Percentiles rank a stretch among this genome's conserved stretches.
These are phyloP conservation scores for Alca torda DNA, from an alignment of 2,797 vertebrate species.

Conservation along the genomic window DNA sequence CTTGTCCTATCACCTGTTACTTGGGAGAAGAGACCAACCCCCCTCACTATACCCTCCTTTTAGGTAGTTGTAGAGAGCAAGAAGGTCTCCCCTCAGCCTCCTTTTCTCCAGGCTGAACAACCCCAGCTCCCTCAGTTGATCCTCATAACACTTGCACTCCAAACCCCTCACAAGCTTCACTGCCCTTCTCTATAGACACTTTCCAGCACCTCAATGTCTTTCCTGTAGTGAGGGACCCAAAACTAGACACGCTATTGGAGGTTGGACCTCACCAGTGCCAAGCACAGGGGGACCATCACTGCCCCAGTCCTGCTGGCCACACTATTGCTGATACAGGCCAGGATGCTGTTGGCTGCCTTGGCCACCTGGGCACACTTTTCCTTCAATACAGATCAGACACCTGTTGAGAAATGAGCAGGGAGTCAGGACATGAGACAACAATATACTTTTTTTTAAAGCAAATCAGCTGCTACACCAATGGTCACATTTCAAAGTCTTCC, in stretches of 20 bases:
- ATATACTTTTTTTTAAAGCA: neutral
- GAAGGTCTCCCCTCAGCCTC: neutral
- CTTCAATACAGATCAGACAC: neutral
- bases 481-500: neutral
- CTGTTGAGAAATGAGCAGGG: neutral
- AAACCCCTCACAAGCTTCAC: accelerated
- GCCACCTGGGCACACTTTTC: neutral
- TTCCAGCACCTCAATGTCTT: neutral
- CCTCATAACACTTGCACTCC: neutral
- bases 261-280: neutral
- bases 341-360: neutral
- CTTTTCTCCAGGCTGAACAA: neutral
- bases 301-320: neutral
- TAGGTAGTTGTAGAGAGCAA: neutral
- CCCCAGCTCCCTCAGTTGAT: accelerated
- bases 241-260: accelerated
- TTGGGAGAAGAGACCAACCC: accelerated
- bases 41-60: accelerated
- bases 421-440: neutral
- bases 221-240: neutral
- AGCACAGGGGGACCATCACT: neutral
- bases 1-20: neutral
- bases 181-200: accelerated
- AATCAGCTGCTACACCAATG: neutral
- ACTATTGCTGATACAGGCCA: neutral